Conservation (phyloP, 2,888 invertebrate species). For the Drosophila anceps region DNA sequence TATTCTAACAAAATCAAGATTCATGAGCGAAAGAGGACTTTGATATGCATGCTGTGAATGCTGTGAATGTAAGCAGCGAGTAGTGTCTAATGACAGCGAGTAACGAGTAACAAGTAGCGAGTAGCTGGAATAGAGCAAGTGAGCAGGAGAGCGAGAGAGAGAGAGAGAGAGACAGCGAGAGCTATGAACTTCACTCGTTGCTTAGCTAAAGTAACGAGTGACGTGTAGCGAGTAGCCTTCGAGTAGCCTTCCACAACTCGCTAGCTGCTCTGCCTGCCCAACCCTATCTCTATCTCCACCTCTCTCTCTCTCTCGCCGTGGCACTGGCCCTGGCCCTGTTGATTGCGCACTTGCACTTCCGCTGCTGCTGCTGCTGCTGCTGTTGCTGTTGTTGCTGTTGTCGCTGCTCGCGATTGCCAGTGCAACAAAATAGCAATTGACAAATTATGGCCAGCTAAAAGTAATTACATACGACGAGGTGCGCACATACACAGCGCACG, state of each 20-base stretch:
- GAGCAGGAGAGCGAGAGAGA: too few relatives aligned
- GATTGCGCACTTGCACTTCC: conserved; percentile 74
- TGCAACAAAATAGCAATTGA: conserved; percentile 79
- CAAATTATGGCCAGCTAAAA: conserved; percentile 80
- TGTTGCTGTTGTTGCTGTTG: conserved; percentile 27
- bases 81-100: neutral
- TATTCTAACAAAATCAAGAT: too few relatives aligned
- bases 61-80: conserved; percentile 11
- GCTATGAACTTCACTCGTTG: too few relatives aligned
- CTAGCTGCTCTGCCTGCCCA: neutral
- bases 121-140: neutral
- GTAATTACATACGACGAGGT: conserved; percentile 72
- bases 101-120: neutral
- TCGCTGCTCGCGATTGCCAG: conserved; percentile 32
- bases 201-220: neutral
- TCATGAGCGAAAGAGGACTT: too few relatives aligned
- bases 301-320: neutral
- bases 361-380: conserved; percentile 40
- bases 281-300: too few relatives aligned
- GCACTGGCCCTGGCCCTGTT: conserved; percentile 8
- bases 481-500: conserved; percentile 25
- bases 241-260: neutral
- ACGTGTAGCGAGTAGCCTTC: too few relatives aligned
- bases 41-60: too few relatives aligned
- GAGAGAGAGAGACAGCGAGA: too few relatives aligned